Evolutionary conservation across 2,888 invertebrate genomes (phyloP), one percentile per base, ranked within the genome.

Genomic region (Cactoblastis cactorum): DNA sequence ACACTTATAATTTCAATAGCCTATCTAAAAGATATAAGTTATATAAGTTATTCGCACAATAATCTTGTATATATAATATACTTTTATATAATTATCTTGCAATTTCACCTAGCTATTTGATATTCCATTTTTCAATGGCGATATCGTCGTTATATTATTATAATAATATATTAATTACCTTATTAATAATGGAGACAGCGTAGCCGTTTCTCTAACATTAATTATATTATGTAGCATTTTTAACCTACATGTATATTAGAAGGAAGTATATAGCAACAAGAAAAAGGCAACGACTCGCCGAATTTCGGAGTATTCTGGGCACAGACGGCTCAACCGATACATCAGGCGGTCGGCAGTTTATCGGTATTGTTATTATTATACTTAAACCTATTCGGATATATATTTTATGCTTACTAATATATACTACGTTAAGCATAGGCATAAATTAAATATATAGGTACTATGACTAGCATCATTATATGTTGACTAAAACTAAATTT

Each of bases 401-500:
- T 77, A 77, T 70, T 67, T 69, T 63, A 68, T 63, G 70, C 71
- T 68, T 60, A 67, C 63, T 73, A 67, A 63, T 68, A 55, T 54
- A 53, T 51, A 54, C 74, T 77, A 76, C 65, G 46, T 59, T 57
- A 83, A 83, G 83, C 83, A 65, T 78, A 82, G 81, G 80, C 82
- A 59, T 74, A 77, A 74, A 72, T 68, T 59, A 74, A 72, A 64
- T 63, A 61, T 61, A n/a, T n/a, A n/a, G n/a, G n/a, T n/a, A 57
- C 62, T 61, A 66, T 61, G 53, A 57, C 81, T 83, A 84, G 73
- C 73, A 65, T 69, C 73, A 71, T 69, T 70, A 70, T 66, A 77
- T 71, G 70, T 70, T 66, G 62, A 66, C 72, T 81, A 77, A 65
- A 53, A 55, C 83, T 88, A 88, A 74, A 85, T 85, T 88, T 85